These are phyloP conservation scores for Drosophila rhopaloa DNA, from an alignment of 1,140 invertebrate genomes.

Conservation along the genomic window DNA sequence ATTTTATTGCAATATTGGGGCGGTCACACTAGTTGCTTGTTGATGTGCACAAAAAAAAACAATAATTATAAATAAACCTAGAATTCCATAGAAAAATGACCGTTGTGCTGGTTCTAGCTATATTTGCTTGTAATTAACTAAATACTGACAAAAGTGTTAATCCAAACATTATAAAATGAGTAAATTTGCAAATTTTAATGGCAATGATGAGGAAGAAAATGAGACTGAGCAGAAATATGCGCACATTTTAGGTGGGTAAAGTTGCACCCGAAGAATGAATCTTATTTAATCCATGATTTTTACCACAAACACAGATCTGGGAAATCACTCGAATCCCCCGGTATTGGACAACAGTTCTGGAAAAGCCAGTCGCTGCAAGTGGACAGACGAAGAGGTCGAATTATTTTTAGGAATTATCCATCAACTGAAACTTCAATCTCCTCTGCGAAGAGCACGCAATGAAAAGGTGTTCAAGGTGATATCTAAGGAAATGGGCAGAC, in stretches of 20 bases:
- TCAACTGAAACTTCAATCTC: conserved; percentile 38
- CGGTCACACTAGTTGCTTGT: not conserved
- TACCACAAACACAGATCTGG: conserved; percentile 6
- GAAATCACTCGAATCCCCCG: not conserved
- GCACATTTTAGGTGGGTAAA: conserved; percentile 37
- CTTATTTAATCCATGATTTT: not conserved
- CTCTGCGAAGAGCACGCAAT: conserved; percentile 37
- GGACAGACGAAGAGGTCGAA: conserved; percentile 47
- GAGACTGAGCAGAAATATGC: conserved; percentile 56
- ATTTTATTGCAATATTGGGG: not conserved
- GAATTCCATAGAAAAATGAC: too few relatives aligned
- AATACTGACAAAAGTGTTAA: not conserved
- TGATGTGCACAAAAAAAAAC: not conserved
- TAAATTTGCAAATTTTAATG: conserved; percentile 1
- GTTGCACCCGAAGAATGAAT: not conserved
- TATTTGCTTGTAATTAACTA: too few relatives aligned
- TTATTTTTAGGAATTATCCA: conserved; percentile 40
- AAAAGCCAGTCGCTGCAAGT: conserved; percentile 11
- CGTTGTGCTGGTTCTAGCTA: too few relatives aligned
- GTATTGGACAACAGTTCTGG: conserved; percentile 7
- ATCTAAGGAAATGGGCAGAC: conserved; percentile 45
- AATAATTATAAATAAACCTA: not conserved
- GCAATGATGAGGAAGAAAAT: conserved; percentile 9
- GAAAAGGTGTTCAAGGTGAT: conserved; percentile 56
- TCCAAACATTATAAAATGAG: conserved; percentile 5